These are phyloP conservation scores for Ashinkailepas kermadecensis DNA, from an alignment of 2,888 invertebrate genomes.

Conservation along the genomic window DNA sequence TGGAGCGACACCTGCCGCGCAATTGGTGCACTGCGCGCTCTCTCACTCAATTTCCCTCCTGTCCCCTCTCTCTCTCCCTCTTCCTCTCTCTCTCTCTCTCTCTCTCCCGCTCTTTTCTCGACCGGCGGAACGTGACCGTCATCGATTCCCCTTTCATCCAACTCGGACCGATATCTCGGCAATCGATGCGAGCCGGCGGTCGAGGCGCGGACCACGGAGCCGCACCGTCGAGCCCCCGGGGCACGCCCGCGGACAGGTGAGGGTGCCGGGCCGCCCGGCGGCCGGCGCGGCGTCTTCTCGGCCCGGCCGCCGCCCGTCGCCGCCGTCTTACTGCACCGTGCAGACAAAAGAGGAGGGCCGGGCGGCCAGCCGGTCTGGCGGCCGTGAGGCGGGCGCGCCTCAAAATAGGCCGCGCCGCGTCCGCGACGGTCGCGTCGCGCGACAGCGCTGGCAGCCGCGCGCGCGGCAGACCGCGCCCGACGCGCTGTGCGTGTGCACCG, in stretches of 20 bases:
- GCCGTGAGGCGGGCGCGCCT: background rate
- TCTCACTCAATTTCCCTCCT: too few relatives aligned
- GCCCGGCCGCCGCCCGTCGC: background rate
- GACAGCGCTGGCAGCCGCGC: background rate
- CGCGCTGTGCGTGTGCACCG: background rate
- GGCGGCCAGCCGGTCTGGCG: too few relatives aligned
- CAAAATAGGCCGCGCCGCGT: background rate
- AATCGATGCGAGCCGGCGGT: background rate
- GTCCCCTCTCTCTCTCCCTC: too few relatives aligned
- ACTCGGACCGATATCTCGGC: background rate
- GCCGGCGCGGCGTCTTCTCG: background rate
- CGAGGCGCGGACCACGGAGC: background rate
- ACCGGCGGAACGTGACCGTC: background rate
- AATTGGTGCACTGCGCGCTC: background rate
- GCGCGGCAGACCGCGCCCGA: background rate
- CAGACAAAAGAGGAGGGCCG: constrained; percentile 1
- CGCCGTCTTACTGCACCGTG: background rate
- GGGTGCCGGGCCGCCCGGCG: background rate
- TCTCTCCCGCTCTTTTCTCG: background rate
- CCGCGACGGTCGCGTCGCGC: too few relatives aligned
- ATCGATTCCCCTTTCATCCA: constrained; percentile 1
- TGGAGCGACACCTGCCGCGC: background rate
- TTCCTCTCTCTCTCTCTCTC: background rate
- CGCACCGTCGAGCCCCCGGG: background rate
- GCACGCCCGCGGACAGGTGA: background rate